Percentiles rank a stretch among this genome's conserved stretches.
phyloP scores from a whole-genome alignment of 2,888 invertebrate genomes.

The Synergus umbraculus region DNA sequence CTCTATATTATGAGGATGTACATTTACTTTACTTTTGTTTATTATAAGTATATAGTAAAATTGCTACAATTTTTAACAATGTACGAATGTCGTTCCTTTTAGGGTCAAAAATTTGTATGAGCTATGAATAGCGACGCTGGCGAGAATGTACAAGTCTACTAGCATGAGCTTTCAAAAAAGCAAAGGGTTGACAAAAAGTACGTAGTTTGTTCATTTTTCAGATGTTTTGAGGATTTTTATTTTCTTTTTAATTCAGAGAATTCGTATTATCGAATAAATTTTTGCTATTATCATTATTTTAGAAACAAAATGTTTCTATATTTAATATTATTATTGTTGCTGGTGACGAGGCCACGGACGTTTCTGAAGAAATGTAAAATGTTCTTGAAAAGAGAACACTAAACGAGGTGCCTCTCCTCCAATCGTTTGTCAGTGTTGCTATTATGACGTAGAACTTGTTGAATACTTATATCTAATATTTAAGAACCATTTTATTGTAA shows the following conservation, averaged over 20 bases:
- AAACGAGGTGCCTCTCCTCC: slow-evolving; percentile 58
- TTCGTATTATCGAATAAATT: slow-evolving; percentile 45
- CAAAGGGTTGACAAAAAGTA: slow-evolving; percentile 1
- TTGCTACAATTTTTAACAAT: neutral
- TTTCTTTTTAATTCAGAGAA: slow-evolving; percentile 31
- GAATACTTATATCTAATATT: slow-evolving; percentile 74
- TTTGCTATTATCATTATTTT: slow-evolving; percentile 41
- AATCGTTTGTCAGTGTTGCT: slow-evolving; percentile 67
- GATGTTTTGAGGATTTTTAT: slow-evolving; percentile 31
- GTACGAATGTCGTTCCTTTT: slow-evolving; percentile 26
- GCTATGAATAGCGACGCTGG: neutral
- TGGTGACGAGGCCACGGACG: slow-evolving; percentile 43
- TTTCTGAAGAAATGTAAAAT: slow-evolving; percentile 42
- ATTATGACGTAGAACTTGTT: slow-evolving; percentile 72
- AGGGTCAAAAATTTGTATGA: slow-evolving; percentile 22
- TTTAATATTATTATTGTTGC: slow-evolving; percentile 48
- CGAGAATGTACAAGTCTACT: slow-evolving; percentile 14
- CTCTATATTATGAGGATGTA: neutral
- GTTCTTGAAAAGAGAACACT: slow-evolving; percentile 8
- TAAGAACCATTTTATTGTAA: slow-evolving; percentile 62
- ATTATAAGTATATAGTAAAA: neutral
- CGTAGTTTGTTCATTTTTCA: slow-evolving; percentile 20
- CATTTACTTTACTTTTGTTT: neutral
- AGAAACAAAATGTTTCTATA: slow-evolving; percentile 50
- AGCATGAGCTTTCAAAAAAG: slow-evolving; percentile 11